Conservation (phyloP, 2,888 invertebrate genomes). For the Lasius platythorax region DNA sequence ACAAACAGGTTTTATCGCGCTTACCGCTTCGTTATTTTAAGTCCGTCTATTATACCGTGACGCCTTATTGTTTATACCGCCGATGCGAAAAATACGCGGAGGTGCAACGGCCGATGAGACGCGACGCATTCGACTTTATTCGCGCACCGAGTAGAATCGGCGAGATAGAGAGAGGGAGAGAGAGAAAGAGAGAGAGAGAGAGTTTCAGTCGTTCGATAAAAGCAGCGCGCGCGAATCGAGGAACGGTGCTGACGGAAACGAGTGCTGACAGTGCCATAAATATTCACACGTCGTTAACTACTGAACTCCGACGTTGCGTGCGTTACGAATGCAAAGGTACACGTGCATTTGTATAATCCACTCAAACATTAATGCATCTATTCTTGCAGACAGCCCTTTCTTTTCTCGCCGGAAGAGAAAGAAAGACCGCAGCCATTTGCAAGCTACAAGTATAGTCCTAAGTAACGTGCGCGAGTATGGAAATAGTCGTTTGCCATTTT, state of each 20-base stretch:
- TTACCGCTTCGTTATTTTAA: slow-evolving; percentile 50
- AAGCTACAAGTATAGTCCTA: slow-evolving; percentile 4
- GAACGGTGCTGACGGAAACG: slow-evolving; percentile 48
- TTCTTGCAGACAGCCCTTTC: slow-evolving; percentile 12
- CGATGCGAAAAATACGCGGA: slow-evolving; percentile 30
- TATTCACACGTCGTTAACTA: slow-evolving; percentile 57
- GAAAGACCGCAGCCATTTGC: not conserved
- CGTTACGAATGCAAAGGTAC: slow-evolving; percentile 44
- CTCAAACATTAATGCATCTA: slow-evolving; percentile 49
- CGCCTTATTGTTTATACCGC: slow-evolving; percentile 50
- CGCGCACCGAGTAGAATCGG: slow-evolving; percentile 44
- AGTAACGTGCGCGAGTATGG: not conserved
- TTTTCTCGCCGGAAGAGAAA: slow-evolving; percentile 16
- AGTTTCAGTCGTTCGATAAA: slow-evolving; percentile 43
- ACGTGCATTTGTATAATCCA: slow-evolving; percentile 50
- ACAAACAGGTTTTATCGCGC: slow-evolving; percentile 28
- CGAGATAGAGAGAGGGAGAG: slow-evolving; percentile 11
- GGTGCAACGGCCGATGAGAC: slow-evolving; percentile 47
- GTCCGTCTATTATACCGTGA: slow-evolving; percentile 44
- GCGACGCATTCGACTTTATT: slow-evolving; percentile 45
- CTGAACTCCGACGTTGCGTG: slow-evolving; percentile 52
- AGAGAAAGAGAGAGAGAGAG: slow-evolving; percentile 4
- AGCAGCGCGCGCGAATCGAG: slow-evolving; percentile 48
- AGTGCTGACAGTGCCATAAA: slow-evolving; percentile 57
- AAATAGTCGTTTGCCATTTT: slow-evolving; percentile 17